These are phyloP conservation scores for Pithys albifrons DNA, from an alignment of 2,113 vertebrate genomes.

Conservation along the genomic window DNA sequence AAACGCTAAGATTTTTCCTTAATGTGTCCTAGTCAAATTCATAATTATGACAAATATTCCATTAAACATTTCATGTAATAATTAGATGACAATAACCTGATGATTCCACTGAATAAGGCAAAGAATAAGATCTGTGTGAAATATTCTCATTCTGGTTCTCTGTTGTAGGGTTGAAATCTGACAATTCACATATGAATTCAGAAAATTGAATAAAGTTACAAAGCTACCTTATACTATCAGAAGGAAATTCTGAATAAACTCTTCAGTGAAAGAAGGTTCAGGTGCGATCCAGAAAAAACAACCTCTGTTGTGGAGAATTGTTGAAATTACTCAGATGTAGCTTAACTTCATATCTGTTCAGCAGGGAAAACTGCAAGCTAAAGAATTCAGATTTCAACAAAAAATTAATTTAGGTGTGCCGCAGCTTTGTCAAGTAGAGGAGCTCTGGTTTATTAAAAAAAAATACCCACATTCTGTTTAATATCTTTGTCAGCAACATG, in stretches of 20 bases:
- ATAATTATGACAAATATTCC: constrained; percentile 11
- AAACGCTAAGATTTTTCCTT: constrained; percentile 27
- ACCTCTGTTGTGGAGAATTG: not conserved
- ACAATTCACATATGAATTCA: not conserved
- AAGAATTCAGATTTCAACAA: not conserved
- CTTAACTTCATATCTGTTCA: not conserved
- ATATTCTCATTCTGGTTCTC: not conserved
- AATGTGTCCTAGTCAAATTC: constrained; percentile 3
- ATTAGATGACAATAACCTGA: not conserved
- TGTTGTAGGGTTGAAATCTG: not conserved
- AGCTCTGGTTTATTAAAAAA: not conserved
- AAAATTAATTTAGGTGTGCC: not conserved
- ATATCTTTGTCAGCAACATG: not conserved
- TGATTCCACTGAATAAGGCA: not conserved
- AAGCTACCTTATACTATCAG: not conserved
- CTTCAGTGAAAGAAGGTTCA: not conserved
- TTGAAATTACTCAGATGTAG: not conserved
- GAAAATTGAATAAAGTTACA: not conserved
- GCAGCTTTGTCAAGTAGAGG: not conserved
- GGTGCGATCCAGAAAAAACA: not conserved
- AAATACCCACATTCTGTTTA: not conserved
- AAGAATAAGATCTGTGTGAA: not conserved
- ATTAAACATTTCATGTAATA: constrained; percentile 41
- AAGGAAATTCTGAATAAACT: not conserved
- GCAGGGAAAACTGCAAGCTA: not conserved